Evolutionary conservation across 1,140 invertebrate species (phyloP).

Genomic region (Lysiphlebus fabarum): DNA sequence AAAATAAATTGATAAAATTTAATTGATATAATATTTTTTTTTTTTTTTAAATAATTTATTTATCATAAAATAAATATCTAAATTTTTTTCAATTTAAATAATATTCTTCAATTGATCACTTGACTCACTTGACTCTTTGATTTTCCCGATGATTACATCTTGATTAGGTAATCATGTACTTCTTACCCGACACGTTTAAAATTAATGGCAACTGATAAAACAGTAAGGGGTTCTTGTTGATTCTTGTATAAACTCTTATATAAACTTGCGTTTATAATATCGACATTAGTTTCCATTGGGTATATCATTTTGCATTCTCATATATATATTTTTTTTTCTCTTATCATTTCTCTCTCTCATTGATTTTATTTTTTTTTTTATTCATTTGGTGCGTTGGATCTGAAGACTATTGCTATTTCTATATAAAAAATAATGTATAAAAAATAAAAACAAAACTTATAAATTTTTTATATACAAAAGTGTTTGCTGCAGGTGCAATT

Average conservation of each 20-base stretch:
- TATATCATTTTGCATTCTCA: too few species aligned
- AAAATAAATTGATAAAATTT: too few species aligned
- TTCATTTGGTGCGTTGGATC: too few species aligned
- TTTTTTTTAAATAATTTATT: too few species aligned
- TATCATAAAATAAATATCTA: background rate
- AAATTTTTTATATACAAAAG: background rate
- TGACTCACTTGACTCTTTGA: constrained; percentile 2
- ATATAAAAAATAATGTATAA: too few species aligned
- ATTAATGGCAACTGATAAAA: constrained; percentile 17
- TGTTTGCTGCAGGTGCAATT: background rate
- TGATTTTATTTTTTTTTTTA: too few species aligned
- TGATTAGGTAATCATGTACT: constrained; percentile 24
- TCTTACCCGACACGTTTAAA: constrained; percentile 18
- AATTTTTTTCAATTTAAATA: background rate
- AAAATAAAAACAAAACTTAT: background rate
- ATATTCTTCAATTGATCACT: constrained; percentile 8
- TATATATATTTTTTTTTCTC: too few species aligned
- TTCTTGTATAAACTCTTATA: background rate
- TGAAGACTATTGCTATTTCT: too few species aligned
- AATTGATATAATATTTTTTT: too few species aligned
- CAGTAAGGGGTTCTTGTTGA: background rate
- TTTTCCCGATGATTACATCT: constrained; percentile 11
- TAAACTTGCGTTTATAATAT: too few species aligned
- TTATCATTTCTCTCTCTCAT: too few species aligned
- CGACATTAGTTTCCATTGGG: too few species aligned